Evolutionary conservation across 2,888 invertebrate species (phyloP).

Genomic region (Caenorhabditis sp.): DNA sequence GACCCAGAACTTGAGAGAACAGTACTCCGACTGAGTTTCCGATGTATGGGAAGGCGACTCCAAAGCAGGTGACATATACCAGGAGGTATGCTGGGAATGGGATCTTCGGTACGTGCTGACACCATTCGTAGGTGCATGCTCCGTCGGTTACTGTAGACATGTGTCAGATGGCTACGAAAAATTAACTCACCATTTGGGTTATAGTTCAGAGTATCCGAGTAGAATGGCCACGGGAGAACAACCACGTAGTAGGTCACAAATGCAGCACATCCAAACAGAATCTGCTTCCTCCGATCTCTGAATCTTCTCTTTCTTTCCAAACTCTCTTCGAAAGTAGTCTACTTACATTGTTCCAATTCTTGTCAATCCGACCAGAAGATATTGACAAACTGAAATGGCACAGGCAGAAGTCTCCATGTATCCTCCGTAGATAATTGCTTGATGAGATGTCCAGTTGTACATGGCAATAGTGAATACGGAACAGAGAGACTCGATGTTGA

Average conservation of each 20-base stretch:
- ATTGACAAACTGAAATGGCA: conserved; percentile 56
- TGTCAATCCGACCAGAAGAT: conserved; percentile 63
- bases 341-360: conserved; percentile 65
- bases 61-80: conserved; percentile 62
- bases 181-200: conserved; percentile 55
- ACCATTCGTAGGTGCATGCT: conserved; percentile 66
- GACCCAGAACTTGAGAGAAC: conserved; percentile 70
- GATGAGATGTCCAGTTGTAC: conserved; percentile 71
- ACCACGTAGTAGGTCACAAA: conserved; percentile 64
- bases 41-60: conserved; percentile 68
- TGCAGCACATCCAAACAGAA: conserved; percentile 60
- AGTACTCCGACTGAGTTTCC: conserved; percentile 67
- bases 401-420: conserved; percentile 66
- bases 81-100: conserved; percentile 64
- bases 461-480: conserved; percentile 71
- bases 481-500: conserved; percentile 65
- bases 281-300: conserved; percentile 66
- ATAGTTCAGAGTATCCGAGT: conserved; percentile 49
- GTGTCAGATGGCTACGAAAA: not conserved
- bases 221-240: conserved; percentile 69
- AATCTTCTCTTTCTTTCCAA: too few species aligned
- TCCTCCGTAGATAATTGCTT: conserved; percentile 72
- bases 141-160: conserved; percentile 54
- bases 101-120: conserved; percentile 64
- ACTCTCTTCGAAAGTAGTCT: too few species aligned